Evolutionary conservation across 2,113 vertebrate genomes (phyloP).

Genomic region (zebrafish (Danio rerio)): GRCz12tu NC_133176.1:46536001-46536500

Average conservation of each 20-base stretch:
- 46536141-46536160: conserved; percentile 23
- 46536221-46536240: neutral
- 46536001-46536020: neutral
- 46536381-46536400: neutral
- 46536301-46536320: conserved; percentile 32
- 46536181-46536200: conserved; percentile 7
- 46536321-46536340: conserved; percentile 2
- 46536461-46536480: neutral
- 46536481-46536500: too few species aligned
- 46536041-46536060: neutral
- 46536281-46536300: conserved; percentile 3
- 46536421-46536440: neutral
- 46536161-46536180: conserved; percentile 38
- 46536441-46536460: neutral
- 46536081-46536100: neutral
- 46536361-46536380: neutral
- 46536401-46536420: neutral
- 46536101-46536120: neutral
- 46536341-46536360: conserved; percentile 33
- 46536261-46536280: conserved; percentile 50
- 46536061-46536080: conserved; percentile 5
- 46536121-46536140: neutral
- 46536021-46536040: neutral
- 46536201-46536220: conserved; percentile 7
- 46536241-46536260: conserved; percentile 9